These are phyloP conservation scores for Cuniculus paca DNA, from an alignment of 2,797 vertebrate species.

Conservation along the genomic window DNA sequence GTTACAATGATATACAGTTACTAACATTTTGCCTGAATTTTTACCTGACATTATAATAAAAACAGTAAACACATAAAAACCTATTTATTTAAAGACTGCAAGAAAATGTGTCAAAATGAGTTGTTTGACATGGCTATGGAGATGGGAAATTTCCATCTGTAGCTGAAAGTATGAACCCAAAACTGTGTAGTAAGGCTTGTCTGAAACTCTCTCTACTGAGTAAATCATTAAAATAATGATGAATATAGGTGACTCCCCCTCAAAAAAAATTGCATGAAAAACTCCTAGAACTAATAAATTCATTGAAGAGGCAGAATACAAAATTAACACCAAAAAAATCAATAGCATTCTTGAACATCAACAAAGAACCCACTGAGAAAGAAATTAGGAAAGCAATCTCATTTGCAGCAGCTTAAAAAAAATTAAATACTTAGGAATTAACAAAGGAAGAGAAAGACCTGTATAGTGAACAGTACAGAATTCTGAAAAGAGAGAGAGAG, in stretches of 20 bases:
- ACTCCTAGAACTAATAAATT: not conserved
- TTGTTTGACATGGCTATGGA: not conserved
- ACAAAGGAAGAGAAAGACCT: not conserved
- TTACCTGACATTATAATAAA: not conserved
- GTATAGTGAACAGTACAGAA: not conserved
- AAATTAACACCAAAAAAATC: not conserved
- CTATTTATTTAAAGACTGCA: not conserved
- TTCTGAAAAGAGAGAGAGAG: not conserved
- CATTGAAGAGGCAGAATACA: not conserved
- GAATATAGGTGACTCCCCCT: not conserved
- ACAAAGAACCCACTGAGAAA: not conserved
- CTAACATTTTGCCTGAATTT: conserved; percentile 22
- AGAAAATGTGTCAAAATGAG: not conserved
- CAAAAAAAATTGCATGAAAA: not conserved
- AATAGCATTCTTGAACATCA: not conserved
- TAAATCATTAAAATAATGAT: not conserved
- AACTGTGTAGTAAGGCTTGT: not conserved
- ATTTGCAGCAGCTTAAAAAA: not conserved
- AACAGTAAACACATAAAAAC: conserved; percentile 41
- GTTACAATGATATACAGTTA: not conserved
- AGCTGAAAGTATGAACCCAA: not conserved
- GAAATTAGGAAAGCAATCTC: not conserved
- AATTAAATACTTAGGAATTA: not conserved
- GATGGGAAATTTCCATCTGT: not conserved
- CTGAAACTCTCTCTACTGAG: not conserved